Percentiles rank a stretch among this genome's conserved stretches.
These are phyloP conservation scores for Hetaerina americana DNA, from an alignment of 1,140 invertebrate species.

Conservation along the genomic window DNA sequence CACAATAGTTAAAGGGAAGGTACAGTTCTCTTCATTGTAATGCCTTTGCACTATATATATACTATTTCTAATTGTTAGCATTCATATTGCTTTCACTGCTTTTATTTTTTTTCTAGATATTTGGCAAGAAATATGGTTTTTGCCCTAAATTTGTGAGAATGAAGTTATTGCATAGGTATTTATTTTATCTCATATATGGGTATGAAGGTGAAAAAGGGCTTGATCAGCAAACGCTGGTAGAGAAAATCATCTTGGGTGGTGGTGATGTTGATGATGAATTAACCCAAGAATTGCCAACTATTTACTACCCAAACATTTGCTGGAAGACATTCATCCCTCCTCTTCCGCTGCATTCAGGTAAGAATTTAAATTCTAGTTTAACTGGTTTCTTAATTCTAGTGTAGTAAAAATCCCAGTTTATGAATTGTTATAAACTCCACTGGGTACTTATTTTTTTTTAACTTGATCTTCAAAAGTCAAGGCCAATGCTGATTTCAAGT, in stretches of 20 bases:
- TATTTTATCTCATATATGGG: slow-evolving; percentile 54
- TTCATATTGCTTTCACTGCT: no score
- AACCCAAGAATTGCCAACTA: slow-evolving; percentile 28
- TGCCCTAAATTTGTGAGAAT: slow-evolving; percentile 56
- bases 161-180: slow-evolving; percentile 46
- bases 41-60: no score
- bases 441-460: no score
- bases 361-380: no score
- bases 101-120: slow-evolving; percentile 23
- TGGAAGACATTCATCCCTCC: slow-evolving; percentile 68
- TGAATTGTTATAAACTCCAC: no score
- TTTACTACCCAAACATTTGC: slow-evolving; percentile 37
- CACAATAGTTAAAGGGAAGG: no score
- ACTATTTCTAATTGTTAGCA: no score
- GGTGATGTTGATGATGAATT: slow-evolving; percentile 29
- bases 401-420: no score
- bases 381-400: no score
- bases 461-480: no score
- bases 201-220: slow-evolving; percentile 33
- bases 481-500: no score
- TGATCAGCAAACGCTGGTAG: slow-evolving; percentile 28
- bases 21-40: no score
- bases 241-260: slow-evolving; percentile 28
- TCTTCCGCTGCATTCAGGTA: slow-evolving; percentile 43
- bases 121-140: slow-evolving; percentile 33